phyloP scores from a whole-genome alignment of 2,113 vertebrate species.

The Osmerus mordax region DNA sequence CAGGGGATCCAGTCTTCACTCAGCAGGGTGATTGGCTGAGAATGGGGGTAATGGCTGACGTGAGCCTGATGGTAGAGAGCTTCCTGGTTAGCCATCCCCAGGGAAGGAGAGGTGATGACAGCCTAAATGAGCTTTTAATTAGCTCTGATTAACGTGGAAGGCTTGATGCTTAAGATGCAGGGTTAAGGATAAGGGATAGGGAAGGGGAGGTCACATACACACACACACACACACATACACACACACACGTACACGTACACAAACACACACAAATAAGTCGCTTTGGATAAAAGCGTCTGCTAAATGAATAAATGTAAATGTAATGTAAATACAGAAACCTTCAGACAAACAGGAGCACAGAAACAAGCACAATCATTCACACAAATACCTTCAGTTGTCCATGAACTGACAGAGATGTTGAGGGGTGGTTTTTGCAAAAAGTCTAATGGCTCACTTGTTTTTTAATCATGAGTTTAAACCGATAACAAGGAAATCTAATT shows the following conservation, averaged over 20 bases:
- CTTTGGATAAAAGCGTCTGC: too few relatives aligned
- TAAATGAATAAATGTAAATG: too few relatives aligned
- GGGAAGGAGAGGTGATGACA: slow-evolving; percentile 37
- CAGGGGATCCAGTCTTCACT: too few relatives aligned
- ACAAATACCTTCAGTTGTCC: not conserved
- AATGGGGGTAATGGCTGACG: too few relatives aligned
- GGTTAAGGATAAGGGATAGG: too few relatives aligned
- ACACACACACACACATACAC: not conserved
- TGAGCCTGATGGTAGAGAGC: not conserved
- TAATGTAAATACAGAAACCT: not conserved
- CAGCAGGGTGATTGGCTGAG: too few relatives aligned
- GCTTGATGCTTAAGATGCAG: too few relatives aligned
- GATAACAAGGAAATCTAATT: too few relatives aligned
- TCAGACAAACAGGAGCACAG: not conserved
- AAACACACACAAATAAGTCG: not conserved
- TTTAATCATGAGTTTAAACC: too few relatives aligned
- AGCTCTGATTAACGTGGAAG: not conserved
- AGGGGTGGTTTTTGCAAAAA: not conserved
- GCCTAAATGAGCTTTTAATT: slow-evolving; percentile 44
- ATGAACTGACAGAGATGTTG: slow-evolving; percentile 13
- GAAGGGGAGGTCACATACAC: not conserved
- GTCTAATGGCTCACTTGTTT: not conserved
- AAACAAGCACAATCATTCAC: not conserved
- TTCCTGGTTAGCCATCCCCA: not conserved
- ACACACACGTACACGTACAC: not conserved